Percentiles rank a stretch among this genome's conserved stretches.
phyloP scores from a whole-genome alignment of 2,888 invertebrate species.

The Oxycera nigricornis region DNA sequence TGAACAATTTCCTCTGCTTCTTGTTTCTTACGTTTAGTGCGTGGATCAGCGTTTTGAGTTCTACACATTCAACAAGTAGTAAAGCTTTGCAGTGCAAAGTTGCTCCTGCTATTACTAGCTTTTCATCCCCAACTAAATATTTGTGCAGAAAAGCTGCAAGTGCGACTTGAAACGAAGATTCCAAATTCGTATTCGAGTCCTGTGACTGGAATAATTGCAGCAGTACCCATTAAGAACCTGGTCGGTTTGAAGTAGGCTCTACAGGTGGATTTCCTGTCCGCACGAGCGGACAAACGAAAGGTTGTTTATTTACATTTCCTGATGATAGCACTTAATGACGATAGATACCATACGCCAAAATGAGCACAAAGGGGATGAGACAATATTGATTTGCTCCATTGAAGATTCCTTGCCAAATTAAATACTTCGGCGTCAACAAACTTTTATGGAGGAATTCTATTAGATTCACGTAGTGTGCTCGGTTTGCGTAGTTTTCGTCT shows the following conservation, averaged over 20 bases:
- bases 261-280: slow-evolving; percentile 23
- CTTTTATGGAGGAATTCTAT: neutral
- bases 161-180: neutral
- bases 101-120: neutral
- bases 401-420: neutral
- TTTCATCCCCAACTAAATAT: neutral
- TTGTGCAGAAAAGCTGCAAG: neutral
- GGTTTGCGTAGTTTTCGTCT: neutral
- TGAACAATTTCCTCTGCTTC: neutral
- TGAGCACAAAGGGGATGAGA: neutral
- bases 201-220: neutral
- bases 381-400: slow-evolving; percentile 6
- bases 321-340: neutral
- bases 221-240: neutral
- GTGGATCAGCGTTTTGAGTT: neutral
- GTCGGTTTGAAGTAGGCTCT: slow-evolving; percentile 1
- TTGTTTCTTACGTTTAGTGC: neutral
- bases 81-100: neutral
- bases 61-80: slow-evolving; percentile 4
- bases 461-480: neutral
- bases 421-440: slow-evolving; percentile 1
- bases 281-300: neutral
- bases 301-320: slow-evolving; percentile 22
- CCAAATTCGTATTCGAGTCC: neutral
- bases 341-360: neutral